Conservation (phyloP, 2,113 vertebrate genomes). For the Podarcis raffonei region DNA sequence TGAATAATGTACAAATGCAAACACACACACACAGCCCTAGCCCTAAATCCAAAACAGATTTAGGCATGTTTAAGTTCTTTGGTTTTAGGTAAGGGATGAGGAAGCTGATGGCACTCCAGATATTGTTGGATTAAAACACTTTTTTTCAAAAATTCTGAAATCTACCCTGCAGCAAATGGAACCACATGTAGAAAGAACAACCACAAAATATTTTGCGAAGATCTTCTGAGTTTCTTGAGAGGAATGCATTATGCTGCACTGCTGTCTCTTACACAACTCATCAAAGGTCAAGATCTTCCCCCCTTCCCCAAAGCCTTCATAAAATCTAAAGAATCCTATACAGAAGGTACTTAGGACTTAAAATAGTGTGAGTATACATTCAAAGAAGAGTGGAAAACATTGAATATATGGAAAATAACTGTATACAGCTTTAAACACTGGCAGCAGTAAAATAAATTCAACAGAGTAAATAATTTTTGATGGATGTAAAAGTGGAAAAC, state of each 20-base stretch:
- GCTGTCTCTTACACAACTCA: not conserved
- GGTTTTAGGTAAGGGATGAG: too few species aligned
- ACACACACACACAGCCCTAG: not conserved
- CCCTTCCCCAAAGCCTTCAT: not conserved
- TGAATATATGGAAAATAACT: too few species aligned
- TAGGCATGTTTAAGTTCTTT: too few species aligned
- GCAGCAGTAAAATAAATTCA: too few species aligned
- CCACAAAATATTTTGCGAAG: not conserved
- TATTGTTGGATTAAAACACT: too few species aligned
- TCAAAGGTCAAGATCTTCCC: not conserved
- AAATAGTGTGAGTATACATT: not conserved
- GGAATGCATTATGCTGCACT: not conserved
- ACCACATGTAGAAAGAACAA: not conserved
- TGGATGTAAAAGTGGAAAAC: too few species aligned
- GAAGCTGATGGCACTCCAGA: too few species aligned
- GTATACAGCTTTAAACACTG: too few species aligned
- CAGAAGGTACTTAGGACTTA: not conserved
- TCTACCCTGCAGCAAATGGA: not conserved
- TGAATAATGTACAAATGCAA: not conserved
- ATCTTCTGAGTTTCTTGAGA: not conserved
- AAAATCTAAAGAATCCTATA: not conserved
- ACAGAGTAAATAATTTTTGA: too few species aligned
- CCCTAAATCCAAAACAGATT: too few species aligned
- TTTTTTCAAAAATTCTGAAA: not conserved
- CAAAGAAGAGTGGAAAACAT: too few species aligned